Percentiles rank a stretch among this genome's conserved stretches.
Evolutionary conservation across 2,113 vertebrate species (phyloP).

Genomic region (Catharus minimus): DNA sequence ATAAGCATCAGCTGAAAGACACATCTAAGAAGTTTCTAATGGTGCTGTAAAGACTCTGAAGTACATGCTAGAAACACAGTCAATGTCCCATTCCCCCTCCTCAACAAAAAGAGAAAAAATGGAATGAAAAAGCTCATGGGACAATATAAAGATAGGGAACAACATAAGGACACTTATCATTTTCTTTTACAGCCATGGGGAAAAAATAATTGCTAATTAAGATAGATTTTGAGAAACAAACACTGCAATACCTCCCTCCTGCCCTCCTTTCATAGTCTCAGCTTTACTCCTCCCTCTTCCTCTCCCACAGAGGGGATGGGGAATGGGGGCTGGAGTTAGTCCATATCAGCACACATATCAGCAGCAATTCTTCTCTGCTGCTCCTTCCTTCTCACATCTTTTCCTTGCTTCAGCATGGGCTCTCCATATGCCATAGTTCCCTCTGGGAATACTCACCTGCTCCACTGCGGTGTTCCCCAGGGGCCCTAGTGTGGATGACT

Average conservation of each 20-base stretch:
- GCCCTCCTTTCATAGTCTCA: not conserved
- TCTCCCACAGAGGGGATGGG: not conserved
- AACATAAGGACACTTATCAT: not conserved
- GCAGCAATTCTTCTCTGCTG: not conserved
- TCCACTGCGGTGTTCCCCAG: not conserved
- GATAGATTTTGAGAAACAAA: not conserved
- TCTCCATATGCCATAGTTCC: not conserved
- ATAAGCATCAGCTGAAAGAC: conserved; percentile 28
- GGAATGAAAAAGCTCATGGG: not conserved
- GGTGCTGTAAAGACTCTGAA: conserved; percentile 83
- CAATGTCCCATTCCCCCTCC: not conserved
- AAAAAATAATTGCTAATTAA: not conserved
- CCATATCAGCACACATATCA: no score
- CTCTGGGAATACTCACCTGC: not conserved
- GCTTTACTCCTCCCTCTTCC: not conserved
- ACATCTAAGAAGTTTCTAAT: conserved; percentile 74
- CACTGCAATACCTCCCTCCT: not conserved
- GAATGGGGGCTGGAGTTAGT: not conserved
- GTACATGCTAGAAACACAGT: conserved; percentile 84
- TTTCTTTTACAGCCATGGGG: not conserved
- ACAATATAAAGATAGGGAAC: not conserved
- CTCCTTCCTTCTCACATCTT: not conserved
- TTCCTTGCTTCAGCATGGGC: not conserved
- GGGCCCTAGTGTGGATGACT: not conserved
- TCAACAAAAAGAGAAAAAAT: not conserved